Conservation (phyloP, 2,888 invertebrate genomes). For the Polymixis flavicincta region DNA sequence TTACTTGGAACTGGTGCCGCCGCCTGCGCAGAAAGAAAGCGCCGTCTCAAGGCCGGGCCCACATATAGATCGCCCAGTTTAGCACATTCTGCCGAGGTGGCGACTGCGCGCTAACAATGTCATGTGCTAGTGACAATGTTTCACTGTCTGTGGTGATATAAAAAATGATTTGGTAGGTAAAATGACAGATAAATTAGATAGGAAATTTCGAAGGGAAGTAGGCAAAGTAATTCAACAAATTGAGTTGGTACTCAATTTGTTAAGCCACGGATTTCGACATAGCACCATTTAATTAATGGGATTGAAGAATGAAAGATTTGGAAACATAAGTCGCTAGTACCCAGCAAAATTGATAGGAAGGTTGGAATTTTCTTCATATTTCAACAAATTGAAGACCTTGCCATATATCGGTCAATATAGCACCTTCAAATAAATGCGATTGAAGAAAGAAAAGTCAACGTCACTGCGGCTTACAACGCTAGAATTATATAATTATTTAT, state of each 20-base stretch:
- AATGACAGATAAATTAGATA: background rate
- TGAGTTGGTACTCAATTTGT: too few relatives aligned
- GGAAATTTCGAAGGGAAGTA: too few relatives aligned
- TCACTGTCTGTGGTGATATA: background rate
- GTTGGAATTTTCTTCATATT: background rate
- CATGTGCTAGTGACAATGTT: constrained; percentile 21
- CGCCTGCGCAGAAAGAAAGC: constrained; percentile 69
- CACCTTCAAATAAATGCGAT: background rate
- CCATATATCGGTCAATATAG: too few relatives aligned
- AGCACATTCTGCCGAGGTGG: constrained; percentile 53
- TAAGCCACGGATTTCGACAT: too few relatives aligned
- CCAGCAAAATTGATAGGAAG: background rate
- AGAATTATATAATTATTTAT: constrained; percentile 13
- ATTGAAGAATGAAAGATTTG: too few relatives aligned
- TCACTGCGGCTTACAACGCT: background rate
- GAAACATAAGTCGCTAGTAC: too few relatives aligned
- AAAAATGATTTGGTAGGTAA: background rate
- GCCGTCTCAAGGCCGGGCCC: constrained; percentile 71
- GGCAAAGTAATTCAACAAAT: too few relatives aligned
- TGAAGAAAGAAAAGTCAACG: background rate
- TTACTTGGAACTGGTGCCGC: constrained; percentile 51
- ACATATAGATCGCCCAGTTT: constrained; percentile 67
- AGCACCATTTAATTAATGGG: too few relatives aligned
- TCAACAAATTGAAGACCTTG: background rate
- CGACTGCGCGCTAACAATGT: constrained; percentile 34